Evolutionary conservation across 2,797 vertebrate genomes (phyloP).

Genomic region (Chanos chanos): DNA sequence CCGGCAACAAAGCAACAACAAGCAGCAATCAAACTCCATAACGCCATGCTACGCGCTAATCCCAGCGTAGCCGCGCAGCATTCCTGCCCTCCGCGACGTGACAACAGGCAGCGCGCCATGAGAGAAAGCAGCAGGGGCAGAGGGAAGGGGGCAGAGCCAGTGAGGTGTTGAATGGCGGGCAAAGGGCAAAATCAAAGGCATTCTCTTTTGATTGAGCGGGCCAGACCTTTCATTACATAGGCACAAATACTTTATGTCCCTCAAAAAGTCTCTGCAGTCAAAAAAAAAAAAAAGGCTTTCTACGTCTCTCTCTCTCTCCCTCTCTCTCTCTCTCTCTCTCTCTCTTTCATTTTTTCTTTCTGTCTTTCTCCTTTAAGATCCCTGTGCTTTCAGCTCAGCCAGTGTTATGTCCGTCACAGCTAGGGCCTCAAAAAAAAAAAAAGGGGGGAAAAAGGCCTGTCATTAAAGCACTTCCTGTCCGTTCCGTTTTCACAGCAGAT

Average conservation of each 20-base stretch:
- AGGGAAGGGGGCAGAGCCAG: slow-evolving; percentile 5
- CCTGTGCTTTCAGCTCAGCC: slow-evolving; percentile 14
- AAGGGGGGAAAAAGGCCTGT: too few relatives aligned
- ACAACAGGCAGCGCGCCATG: slow-evolving; percentile 33
- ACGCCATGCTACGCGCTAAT: slow-evolving; percentile 29
- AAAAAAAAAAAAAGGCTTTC: slow-evolving; percentile 15
- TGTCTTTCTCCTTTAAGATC: slow-evolving; percentile 9
- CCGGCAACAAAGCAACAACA: slow-evolving; percentile 20
- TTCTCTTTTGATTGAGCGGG: slow-evolving; percentile 38
- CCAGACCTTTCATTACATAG: slow-evolving; percentile 35
- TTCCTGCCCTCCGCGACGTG: slow-evolving; percentile 34
- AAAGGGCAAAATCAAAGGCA: slow-evolving; percentile 38
- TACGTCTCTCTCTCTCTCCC: slow-evolving; percentile 15
- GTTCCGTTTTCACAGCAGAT: slow-evolving; percentile 3
- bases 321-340: slow-evolving; percentile 16
- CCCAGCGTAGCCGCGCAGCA: slow-evolving; percentile 23
- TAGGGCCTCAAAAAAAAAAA: slow-evolving; percentile 19
- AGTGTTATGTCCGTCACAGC: slow-evolving; percentile 15
- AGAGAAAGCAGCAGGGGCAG: slow-evolving; percentile 21
- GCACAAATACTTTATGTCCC: slow-evolving; percentile 24
- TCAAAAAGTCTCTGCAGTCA: slow-evolving; percentile 25
- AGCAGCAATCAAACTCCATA: neutral
- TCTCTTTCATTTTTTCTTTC: neutral
- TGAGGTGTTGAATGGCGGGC: slow-evolving; percentile 28
- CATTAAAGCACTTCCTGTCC: slow-evolving; percentile 34